Base-by-base conservation (phyloP, 2,888 invertebrate species). In the Nezara viridula region DNA sequence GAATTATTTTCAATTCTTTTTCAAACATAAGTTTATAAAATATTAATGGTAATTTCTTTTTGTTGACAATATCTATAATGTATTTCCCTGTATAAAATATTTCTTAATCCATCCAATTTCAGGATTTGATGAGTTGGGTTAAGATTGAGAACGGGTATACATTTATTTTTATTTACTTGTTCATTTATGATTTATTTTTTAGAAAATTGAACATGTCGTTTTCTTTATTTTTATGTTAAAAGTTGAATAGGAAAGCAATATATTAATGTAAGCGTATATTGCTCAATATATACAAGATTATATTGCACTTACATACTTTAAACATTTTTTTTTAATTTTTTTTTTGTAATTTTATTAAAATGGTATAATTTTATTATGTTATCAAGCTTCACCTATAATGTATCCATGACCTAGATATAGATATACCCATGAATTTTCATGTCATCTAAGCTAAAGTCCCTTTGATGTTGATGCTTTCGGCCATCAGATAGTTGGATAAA, bases 391-490 rank as follows among this genome's bases (percentile, higher is more conserved):
- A 60, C 4, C 27, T 32, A 66, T 66, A 66, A 37, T 5, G 6
- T 27, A 60, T 14, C 60, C 14, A 27, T 32, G 32, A 32, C 66
- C 66, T 66, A 32, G 19, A 66, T 66, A 27, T 66, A 32, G 19
- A 66, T 66, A 27, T 14, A 32, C 19, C 1, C 32, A 27, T 27
- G 32, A 66, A 19, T 16, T 66, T 19, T 32, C 19, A 14, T 66
- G 66, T 32, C 32, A 32, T 66, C 66, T 66, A 2, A 16, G 66
- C 19, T 66, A 66, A 66, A 66, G 32, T 19, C 2, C 16, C 19
- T 66, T 66, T 66, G 66, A 66, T 66, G 66, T 66, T 66, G 66
- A 66, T 66, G 66, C 66, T 66, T 32, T 66, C 66, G 32, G 32
- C 32, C 32, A 66, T 66, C 66, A 66, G 66, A 27, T 60, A 14